Evolutionary conservation across 23 tunicate genomes (phyloP).

Genomic region (Oikopleura albicans): DNA sequence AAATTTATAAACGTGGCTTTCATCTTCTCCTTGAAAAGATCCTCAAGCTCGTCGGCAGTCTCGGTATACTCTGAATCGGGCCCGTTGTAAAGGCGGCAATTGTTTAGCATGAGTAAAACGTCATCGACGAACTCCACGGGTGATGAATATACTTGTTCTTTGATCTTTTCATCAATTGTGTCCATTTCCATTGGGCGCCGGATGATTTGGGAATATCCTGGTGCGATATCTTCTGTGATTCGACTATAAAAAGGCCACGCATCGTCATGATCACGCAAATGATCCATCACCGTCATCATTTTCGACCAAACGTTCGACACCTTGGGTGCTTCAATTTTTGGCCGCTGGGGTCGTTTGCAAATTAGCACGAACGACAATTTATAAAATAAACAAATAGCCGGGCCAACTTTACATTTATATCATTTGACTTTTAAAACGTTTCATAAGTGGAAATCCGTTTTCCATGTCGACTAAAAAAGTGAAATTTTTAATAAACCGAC

Average conservation of each 20-base stretch:
- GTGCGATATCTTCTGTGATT: conserved; percentile 73
- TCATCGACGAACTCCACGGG: conserved; percentile 40
- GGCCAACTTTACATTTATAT: no score
- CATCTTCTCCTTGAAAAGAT: conserved; percentile 27
- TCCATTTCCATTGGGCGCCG: conserved; percentile 79
- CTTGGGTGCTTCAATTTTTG: no score
- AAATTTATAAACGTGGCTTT: neutral
- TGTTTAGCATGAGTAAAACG: conserved; percentile 59
- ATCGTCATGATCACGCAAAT: conserved; percentile 42
- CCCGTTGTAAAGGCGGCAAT: conserved; percentile 83
- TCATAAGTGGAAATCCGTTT: no score
- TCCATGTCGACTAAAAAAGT: no score
- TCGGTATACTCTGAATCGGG: conserved; percentile 77
- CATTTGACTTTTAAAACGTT: no score
- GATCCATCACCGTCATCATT: neutral
- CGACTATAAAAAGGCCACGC: conserved; percentile 81
- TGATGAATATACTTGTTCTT: conserved; percentile 24
- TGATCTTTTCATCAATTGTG: conserved; percentile 45
- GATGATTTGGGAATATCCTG: conserved; percentile 54
- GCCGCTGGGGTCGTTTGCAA: no score
- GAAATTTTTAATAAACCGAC: no score
- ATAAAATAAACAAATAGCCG: no score
- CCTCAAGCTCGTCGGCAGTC: conserved; percentile 42
- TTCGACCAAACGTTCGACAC: no score
- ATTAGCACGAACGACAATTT: no score